Base-by-base conservation (phyloP, 2,797 vertebrate genomes). In the Sphaeramia orbicularis region DNA sequence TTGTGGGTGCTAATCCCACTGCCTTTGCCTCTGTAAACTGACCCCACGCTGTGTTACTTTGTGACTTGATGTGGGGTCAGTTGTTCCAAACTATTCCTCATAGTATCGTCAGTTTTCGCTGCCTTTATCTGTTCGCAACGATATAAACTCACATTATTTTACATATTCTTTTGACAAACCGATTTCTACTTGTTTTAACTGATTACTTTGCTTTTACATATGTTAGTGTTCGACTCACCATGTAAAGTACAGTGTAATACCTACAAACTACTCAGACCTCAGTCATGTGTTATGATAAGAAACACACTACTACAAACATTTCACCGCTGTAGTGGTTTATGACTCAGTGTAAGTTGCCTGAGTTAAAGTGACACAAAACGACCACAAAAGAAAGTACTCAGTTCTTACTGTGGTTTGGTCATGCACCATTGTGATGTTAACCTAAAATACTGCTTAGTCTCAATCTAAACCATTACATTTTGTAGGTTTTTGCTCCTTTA, bases 71-170 rank as follows among this genome's bases (percentile, higher is more conserved):
- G 75, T 49, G 50, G 72, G 64, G n/a, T 71, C 69, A 81, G 59
- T 83, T 76, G 59, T 47, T 19, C 38, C 52, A 43, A 84, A 85
- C 63, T 86, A 41, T 69, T 82, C 71, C 62, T 70, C 74, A 62
- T 40, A 50, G 30, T 48, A 49, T 67, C 71, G 71, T 11, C 44
- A 48, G 27, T 6, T 56, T 65, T 66, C 36, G 60, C 51, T 66
- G 54, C 43, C 45, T 13, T 56, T 64, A 72, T 16, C 40, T 65
- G 40, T 64, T 13, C 14, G n/a, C 9, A 27, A 1, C n/a, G 30
- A 30, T 41, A 38, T 35, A 48, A 21, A 63, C 14, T 16, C 37
- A 18, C 10, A 27, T 42, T 32, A 1, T 9, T 63, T n/a, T 1
- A 14, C 2, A 45, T 73, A 65, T 47, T 11, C 52, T 41, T 40